Evolutionary conservation across 2,888 invertebrate species (phyloP), one percentile per base, ranked within the genome.

Genomic region (Strigamia maritima): DNA sequence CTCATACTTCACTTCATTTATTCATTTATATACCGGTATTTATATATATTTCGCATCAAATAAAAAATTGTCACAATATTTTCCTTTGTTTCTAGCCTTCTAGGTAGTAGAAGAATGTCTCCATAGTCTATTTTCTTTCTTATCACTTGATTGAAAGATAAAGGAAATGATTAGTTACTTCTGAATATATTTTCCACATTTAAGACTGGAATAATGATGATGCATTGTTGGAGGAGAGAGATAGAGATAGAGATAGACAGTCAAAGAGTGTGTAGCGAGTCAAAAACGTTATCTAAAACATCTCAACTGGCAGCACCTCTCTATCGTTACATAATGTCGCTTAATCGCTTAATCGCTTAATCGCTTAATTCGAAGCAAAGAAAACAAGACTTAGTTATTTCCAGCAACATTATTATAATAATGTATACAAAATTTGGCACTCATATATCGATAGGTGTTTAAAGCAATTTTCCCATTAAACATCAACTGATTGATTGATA

Each of bases 351-450:
- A n/a, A n/a, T n/a, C n/a, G n/a, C n/a, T n/a, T n/a, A n/a, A n/a
- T 49, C 49, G 49, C 49, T 49, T 16, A 44, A 12, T 19, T 65
- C 65, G 65, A 65, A 65, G 65, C 65, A 65, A 28, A 65, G 65
- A 65, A 65, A 49, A 49, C 49, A 49, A n/a, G 49, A 49, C 49
- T 49, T 1, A 49, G n/a, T 49, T 49, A 49, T 49, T 49, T 49
- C n/a, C 65, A 65, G 65, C 65, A 65, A 65, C 65, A 65, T 65
- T 65, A 65, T 65, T 16, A 75, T 24, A 26, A 74, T 74, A 74
- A 31, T 31, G 28, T 31, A 40, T 77, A 77, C 40, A 77, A 77
- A 77, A 77, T 77, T 77, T 77, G 77, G 77, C 77, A 77, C 77
- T 77, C 77, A 44, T 19, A 44, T 77, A 77, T 77, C 24, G 24